Conservation (phyloP, 2,113 vertebrate genomes). For the Paracanthobrama guichenoti region DNA sequence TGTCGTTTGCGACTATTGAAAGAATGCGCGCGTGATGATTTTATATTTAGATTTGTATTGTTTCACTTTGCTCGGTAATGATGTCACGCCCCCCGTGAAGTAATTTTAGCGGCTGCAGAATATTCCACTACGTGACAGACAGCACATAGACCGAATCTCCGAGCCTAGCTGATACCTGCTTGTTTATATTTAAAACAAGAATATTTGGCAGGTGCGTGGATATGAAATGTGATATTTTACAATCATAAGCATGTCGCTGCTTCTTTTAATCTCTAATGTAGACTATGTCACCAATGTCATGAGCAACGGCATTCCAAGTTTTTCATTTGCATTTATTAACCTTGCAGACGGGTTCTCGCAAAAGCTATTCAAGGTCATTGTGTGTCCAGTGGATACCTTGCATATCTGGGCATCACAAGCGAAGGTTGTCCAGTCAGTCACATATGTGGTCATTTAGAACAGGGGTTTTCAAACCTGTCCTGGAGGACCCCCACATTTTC, state of each 20-base stretch:
- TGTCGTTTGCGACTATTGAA: not conserved
- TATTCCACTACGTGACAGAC: conserved; percentile 44
- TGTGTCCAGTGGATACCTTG: not conserved
- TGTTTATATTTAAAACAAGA: not conserved
- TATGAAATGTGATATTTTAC: not conserved
- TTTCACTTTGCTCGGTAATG: not conserved
- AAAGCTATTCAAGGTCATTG: not conserved
- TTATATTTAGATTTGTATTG: conserved; percentile 24
- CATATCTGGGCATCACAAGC: not conserved
- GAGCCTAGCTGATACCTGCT: not conserved
- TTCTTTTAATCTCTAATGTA: too few relatives aligned
- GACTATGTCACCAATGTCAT: not conserved
- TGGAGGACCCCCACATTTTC: too few relatives aligned
- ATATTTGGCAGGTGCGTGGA: not conserved
- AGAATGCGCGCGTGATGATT: conserved; percentile 3
- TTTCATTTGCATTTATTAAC: not conserved
- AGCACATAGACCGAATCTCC: conserved; percentile 4
- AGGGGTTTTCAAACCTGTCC: too few relatives aligned
- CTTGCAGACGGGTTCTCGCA: not conserved
- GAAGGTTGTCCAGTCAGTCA: not conserved
- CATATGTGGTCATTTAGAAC: not conserved
- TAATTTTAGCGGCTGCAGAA: conserved; percentile 40
- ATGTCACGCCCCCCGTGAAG: not conserved
- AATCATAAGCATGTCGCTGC: not conserved
- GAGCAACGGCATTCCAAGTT: not conserved